Evolutionary conservation across 2,797 vertebrate species (phyloP), one percentile per base, ranked within the genome.

Genomic region (Myotis daubentonii): DNA sequence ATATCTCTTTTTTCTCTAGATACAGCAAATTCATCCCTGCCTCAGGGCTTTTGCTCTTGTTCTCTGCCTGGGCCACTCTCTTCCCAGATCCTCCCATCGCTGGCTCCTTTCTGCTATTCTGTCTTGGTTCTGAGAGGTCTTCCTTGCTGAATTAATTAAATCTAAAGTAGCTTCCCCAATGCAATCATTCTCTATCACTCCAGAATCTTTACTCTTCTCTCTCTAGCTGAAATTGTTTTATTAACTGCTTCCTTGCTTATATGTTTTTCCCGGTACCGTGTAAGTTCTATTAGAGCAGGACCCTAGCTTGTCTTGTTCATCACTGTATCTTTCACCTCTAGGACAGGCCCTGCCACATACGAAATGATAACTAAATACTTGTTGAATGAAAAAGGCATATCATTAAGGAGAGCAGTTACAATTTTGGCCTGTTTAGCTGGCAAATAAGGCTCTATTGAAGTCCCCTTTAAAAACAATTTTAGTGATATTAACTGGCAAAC

Each of bases 101-200:
- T 62, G 41, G 49, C 68, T 81, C 16, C 49, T 74, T 44, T 38
- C 75, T 86, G 25, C n/a, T 57, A 33, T 83, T 95, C 49, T 33
- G 62, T 80, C 55, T 70, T 85, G 33, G 23, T 76, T 66, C 62
- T 85, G 51, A 89, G 19, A 44, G 25, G 28, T 23, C 13, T 83
- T 81, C 17, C 19, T n/a, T 80, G 25, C 7, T 82, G 66, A 90
- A 60, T 30, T 95, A 84, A 84, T 87, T 22, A 84, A 92, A 84
- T 66, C 23, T 47, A 57, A 95, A 65, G 28, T n/a, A 33, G 15
- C 16, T 25, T 76, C 60, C 3, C 13, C 53, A 92, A 41, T 5
- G 10, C n/a, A 89, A 4, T 47, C 9, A 38, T 92, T 91, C 38
- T 85, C 41, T 79, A 2, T 17, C 49, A n/a, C 10, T 49, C 22